Percentiles rank a stretch among this genome's conserved stretches.
phyloP scores from a whole-genome alignment of 2,888 invertebrate species.

The Trichogramma dendrolimi region DNA sequence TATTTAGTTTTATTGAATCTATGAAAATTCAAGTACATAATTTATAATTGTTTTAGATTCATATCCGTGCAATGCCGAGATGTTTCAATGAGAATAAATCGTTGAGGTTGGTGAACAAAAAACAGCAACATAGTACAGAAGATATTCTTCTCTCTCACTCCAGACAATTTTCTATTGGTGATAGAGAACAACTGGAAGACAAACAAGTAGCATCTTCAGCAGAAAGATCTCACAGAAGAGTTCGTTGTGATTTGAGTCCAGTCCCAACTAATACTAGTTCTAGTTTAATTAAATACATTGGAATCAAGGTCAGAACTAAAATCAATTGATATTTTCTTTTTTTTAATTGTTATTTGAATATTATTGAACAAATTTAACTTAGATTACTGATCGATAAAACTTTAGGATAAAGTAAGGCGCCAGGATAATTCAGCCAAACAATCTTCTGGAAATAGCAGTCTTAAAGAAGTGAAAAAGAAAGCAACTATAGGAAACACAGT shows the following conservation, averaged over 20 bases:
- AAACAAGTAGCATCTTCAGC: constrained; percentile 43
- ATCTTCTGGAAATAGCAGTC: constrained; percentile 38
- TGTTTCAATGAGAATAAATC: constrained; percentile 51
- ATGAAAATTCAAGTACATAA: background rate
- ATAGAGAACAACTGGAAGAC: constrained; percentile 44
- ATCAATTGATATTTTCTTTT: background rate
- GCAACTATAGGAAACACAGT: constrained; percentile 52
- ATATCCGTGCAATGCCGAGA: constrained; percentile 52
- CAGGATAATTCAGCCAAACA: constrained; percentile 46
- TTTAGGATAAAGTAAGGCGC: constrained; percentile 42
- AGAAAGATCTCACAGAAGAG: constrained; percentile 48
- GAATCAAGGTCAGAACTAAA: constrained; percentile 42
- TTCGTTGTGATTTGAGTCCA: constrained; percentile 49
- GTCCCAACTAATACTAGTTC: constrained; percentile 46
- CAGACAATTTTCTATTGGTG: constrained; percentile 42
- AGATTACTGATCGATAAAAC: too few relatives aligned
- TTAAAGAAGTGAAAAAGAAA: constrained; percentile 49
- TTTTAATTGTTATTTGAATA: background rate
- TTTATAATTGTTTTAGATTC: constrained; percentile 24
- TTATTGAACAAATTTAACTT: background rate
- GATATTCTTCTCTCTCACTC: constrained; percentile 44
- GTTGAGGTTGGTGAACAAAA: constrained; percentile 48
- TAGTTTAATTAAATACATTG: constrained; percentile 44
- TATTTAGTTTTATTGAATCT: background rate
- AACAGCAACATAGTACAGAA: constrained; percentile 40